These are phyloP conservation scores for Corvus hawaiiensis DNA, from an alignment of 2,113 vertebrate species.

Conservation along the genomic window DNA sequence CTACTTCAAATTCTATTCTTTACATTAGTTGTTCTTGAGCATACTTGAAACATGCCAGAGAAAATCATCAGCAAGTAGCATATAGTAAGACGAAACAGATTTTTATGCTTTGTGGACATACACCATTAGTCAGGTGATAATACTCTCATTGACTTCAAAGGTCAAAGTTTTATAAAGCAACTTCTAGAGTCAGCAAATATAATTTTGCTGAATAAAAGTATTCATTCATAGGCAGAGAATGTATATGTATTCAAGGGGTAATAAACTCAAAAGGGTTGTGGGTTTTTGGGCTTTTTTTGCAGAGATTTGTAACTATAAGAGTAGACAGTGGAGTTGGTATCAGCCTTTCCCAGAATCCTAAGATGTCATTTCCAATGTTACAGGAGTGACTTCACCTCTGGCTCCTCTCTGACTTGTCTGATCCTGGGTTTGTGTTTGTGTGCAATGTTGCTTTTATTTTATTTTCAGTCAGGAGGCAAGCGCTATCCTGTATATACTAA, in stretches of 20 bases:
- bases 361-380: background rate
- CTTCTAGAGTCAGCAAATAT: background rate
- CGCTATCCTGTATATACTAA: background rate
- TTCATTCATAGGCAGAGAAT: background rate
- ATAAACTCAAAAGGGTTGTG: background rate
- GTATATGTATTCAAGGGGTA: background rate
- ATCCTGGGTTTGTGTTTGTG: background rate
- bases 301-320: background rate
- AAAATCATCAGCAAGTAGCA: background rate
- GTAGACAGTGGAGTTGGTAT: background rate
- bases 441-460: background rate
- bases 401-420: background rate
- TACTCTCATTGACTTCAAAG: background rate
- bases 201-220: background rate
- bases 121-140: background rate
- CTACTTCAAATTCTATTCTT: background rate
- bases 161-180: background rate
- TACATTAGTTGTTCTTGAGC: background rate
- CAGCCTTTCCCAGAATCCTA: background rate
- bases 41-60: background rate
- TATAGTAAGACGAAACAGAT: background rate
- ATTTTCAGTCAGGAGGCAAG: slow-evolving; percentile 1
- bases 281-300: fast-evolving
- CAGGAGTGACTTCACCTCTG: background rate
- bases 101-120: background rate